Evolutionary conservation across 2,113 vertebrate species (phyloP).

Genomic region (Onychorhynchus coronatus): DNA sequence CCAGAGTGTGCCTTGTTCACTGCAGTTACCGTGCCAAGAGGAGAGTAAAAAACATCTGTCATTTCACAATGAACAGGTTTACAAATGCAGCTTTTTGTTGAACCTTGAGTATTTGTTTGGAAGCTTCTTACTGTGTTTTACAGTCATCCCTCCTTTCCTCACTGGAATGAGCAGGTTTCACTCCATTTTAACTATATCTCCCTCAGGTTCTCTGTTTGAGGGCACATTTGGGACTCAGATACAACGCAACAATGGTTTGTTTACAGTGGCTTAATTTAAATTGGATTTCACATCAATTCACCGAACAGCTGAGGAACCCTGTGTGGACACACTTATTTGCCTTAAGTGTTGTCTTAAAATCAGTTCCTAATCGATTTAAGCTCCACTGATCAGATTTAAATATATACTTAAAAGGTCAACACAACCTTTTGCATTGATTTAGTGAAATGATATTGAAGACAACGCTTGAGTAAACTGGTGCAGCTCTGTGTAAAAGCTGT

Average conservation of each 20-base stretch:
- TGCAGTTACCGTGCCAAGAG: background rate
- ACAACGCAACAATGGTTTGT: constrained; percentile 9
- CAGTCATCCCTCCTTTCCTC: background rate
- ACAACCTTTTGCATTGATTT: constrained; percentile 36
- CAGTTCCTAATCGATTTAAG: constrained; percentile 44
- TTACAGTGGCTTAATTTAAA: constrained; percentile 35
- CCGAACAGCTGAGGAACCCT: constrained; percentile 42
- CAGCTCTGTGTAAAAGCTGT: constrained; percentile 16
- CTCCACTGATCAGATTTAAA: constrained; percentile 47
- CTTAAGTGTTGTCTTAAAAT: constrained; percentile 48
- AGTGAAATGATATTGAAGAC: constrained; percentile 43
- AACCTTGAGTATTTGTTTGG: background rate
- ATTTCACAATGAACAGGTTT: constrained; percentile 20
- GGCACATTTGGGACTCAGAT: background rate
- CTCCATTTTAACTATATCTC: background rate
- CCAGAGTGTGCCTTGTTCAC: background rate
- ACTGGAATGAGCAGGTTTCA: background rate
- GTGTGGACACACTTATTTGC: constrained; percentile 7
- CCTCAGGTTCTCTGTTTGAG: background rate
- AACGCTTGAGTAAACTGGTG: background rate
- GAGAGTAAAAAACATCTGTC: background rate
- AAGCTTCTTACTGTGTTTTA: background rate
- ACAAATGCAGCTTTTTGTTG: background rate
- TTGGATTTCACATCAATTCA: constrained; percentile 24
- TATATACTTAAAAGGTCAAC: constrained; percentile 51